Conservation (phyloP, 2,888 invertebrate species). For the Nesidiocoris tenuis region DNA sequence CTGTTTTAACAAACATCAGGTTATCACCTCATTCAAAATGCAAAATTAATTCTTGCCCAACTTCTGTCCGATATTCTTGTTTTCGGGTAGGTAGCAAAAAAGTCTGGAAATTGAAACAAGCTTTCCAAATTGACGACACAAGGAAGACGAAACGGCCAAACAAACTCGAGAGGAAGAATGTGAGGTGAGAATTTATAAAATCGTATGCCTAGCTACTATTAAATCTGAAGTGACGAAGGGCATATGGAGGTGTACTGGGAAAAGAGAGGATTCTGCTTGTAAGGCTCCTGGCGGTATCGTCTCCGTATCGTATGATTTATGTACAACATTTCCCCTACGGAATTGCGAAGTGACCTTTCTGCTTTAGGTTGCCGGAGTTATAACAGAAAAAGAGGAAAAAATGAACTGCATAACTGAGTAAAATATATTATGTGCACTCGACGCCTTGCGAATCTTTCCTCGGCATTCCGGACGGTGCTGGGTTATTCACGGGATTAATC, state of each 20-base stretch:
- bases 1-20: too few relatives aligned
- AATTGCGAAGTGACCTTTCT: not conserved
- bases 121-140: not conserved
- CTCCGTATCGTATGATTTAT: not conserved
- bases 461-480: not conserved
- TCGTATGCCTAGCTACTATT: not conserved
- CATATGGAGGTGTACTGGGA: not conserved
- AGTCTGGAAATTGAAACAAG: too few relatives aligned
- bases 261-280: not conserved
- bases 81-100: too few relatives aligned
- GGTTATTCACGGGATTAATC: not conserved
- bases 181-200: not conserved
- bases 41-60: too few relatives aligned
- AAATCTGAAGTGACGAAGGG: not conserved
- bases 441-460: not conserved
- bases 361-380: not conserved
- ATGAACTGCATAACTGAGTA: not conserved
- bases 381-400: not conserved
- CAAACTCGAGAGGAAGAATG: not conserved
- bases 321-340: not conserved
- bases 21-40: too few relatives aligned
- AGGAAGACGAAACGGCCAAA: not conserved
- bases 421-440: not conserved
- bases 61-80: too few relatives aligned
- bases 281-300: not conserved